A percentile compares a stretch with the other conserved stretches of the same genome.
Conservation (phyloP, 2,888 invertebrate species). For the Chrysopilus asiliformis region DNA sequence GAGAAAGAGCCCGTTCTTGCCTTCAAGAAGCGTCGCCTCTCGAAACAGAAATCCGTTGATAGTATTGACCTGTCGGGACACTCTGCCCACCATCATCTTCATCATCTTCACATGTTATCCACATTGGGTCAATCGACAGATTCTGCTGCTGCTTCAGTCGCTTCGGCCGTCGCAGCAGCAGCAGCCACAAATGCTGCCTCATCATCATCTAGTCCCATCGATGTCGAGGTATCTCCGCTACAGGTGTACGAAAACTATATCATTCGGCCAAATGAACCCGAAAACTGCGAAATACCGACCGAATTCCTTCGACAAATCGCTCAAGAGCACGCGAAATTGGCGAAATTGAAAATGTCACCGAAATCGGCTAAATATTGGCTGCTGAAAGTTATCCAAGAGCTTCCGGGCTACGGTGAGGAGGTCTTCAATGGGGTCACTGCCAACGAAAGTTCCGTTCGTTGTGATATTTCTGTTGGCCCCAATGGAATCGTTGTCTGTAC, state of each 20-base stretch:
- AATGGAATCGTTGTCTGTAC: conserved; percentile 66
- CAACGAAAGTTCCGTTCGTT: conserved; percentile 30
- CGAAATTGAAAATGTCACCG: conserved; percentile 46
- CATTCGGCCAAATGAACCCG: conserved; percentile 21
- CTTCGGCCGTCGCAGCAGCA: conserved; percentile 4
- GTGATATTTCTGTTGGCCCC: conserved; percentile 64
- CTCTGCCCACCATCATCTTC: conserved; percentile 11
- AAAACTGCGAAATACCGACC: conserved; percentile 22
- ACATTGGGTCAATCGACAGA: neutral
- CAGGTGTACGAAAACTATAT: conserved; percentile 30
- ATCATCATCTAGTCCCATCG: too few species aligned
- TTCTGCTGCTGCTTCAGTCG: conserved; percentile 11
- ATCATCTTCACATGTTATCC: conserved; percentile 11
- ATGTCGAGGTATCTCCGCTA: conserved; percentile 23
- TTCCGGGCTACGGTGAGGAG: conserved; percentile 75
- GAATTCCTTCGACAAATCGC: conserved; percentile 32
- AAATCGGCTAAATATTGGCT: conserved; percentile 76
- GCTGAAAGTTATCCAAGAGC: conserved; percentile 62
- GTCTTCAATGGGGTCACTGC: conserved; percentile 55
- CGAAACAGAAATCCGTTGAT: conserved; percentile 34
- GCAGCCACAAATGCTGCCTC: conserved; percentile 11
- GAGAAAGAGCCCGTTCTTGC: conserved; percentile 22
- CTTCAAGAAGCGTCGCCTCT: conserved; percentile 33
- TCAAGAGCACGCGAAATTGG: conserved; percentile 31
- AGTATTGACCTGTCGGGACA: conserved; percentile 23